Conservation (phyloP, 2,888 invertebrate species). For the Drosophila recens region DNA sequence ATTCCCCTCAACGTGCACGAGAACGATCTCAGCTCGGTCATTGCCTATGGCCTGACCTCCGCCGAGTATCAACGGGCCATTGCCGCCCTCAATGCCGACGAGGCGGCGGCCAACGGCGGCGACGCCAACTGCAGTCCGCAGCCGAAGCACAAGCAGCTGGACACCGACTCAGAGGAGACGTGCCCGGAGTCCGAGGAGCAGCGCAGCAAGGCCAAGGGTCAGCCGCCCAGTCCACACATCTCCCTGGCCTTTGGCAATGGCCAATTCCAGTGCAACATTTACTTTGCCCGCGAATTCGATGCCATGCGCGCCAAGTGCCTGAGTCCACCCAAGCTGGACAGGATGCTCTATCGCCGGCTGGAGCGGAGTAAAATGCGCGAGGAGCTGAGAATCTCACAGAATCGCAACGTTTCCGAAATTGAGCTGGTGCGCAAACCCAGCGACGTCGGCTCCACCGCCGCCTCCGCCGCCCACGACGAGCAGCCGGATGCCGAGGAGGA, state of each 20-base stretch:
- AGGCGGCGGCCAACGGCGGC: slow-evolving; percentile 2
- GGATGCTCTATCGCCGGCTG: slow-evolving; percentile 78
- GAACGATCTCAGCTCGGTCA: slow-evolving; percentile 93
- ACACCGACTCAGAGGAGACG: slow-evolving; percentile 79
- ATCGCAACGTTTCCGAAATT: slow-evolving; percentile 77
- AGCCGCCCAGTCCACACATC: slow-evolving; percentile 85
- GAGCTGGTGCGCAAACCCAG: slow-evolving; percentile 83
- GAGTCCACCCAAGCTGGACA: slow-evolving; percentile 79
- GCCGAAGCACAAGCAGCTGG: slow-evolving; percentile 81
- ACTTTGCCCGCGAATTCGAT: slow-evolving; percentile 96
- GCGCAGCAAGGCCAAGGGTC: slow-evolving; percentile 53
- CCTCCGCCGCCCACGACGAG: slow-evolving; percentile 55
- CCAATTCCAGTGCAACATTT: slow-evolving; percentile 95
- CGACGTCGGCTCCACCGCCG: slow-evolving; percentile 75
- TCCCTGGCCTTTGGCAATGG: slow-evolving; percentile 88
- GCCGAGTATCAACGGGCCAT: slow-evolving; percentile 89
- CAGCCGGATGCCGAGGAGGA: slow-evolving; percentile 83
- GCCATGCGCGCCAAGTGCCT: slow-evolving; percentile 87
- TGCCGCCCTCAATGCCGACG: slow-evolving; percentile 83
- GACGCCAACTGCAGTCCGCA: slow-evolving; percentile 79
- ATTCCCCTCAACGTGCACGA: slow-evolving; percentile 92
- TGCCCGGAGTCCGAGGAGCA: slow-evolving; percentile 58
- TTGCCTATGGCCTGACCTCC: slow-evolving; percentile 92
- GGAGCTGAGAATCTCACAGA: slow-evolving; percentile 82
- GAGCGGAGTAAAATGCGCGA: slow-evolving; percentile 83